Evolutionary conservation across 2,888 invertebrate genomes (phyloP), one percentile per base, ranked within the genome.

Genomic region (Anagyrus pseudococci): DNA sequence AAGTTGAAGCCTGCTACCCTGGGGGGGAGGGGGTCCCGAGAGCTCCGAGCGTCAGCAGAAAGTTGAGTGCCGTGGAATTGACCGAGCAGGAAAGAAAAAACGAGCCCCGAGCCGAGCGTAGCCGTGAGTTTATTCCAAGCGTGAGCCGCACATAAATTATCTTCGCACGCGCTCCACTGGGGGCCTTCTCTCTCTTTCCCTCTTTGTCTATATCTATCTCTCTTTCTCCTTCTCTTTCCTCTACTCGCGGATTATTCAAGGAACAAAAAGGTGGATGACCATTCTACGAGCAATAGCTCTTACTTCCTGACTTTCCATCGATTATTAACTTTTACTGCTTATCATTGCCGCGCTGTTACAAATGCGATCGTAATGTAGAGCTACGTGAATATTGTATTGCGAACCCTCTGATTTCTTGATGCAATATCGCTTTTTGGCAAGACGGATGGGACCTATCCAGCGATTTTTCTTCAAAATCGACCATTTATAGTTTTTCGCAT

Each of bases 1-100:
- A 68, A 56, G 60, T 63, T 64, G 61, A 44, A 29, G 48, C 47
- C 62, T 55, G 40, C 54, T 47, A 60, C 56, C 53, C 53, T 56
- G 53, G 48, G 55, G 63, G 53, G 62, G 52, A 62, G 53, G 49
- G 33, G 54, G 55, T 53, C 33, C n/a, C 55, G 13, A 33, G 29
- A 56, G 55, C 54, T 48, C 55, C 43, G 46, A 43, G 33, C 61
- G 61, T 61, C 61, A 61, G 61, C 61, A 44, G 49, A 61, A 61
- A 55, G 55, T 61, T 61, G 55, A 59, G 46, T 53, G 40, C 59
- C 40, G 47, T 25, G 40, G 8, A 1, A 20, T 44, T 22, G 25
- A 8, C 17, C 20, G 55, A 47, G 57, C 26, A 48, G 52, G 20
- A 33, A 59, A 17, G 49, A 37, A 40, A 41, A n/a, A n/a, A n/a